Evolutionary conservation across 2,888 invertebrate species (phyloP).

Genomic region (Parascotia fuliginaria): DNA sequence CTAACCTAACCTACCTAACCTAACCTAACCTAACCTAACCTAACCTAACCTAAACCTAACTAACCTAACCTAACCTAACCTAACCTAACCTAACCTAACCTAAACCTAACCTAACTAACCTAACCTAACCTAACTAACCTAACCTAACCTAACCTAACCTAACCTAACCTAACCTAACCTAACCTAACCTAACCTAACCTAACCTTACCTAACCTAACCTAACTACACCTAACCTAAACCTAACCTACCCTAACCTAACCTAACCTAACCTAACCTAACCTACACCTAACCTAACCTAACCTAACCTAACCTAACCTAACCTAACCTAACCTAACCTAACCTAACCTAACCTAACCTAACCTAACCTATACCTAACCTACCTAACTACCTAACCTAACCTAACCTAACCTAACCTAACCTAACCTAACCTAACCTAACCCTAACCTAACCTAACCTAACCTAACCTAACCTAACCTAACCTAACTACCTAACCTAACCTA

Average conservation of each 20-base stretch:
- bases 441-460: too few relatives aligned
- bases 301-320: constrained; percentile 12
- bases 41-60: too few relatives aligned
- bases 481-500: too few relatives aligned
- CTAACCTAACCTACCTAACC: too few relatives aligned
- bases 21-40: too few relatives aligned
- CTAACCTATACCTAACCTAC: too few relatives aligned
- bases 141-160: constrained; percentile 13
- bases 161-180: constrained; percentile 13
- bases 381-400: too few relatives aligned
- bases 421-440: constrained; percentile 11
- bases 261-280: too few relatives aligned
- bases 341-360: constrained; percentile 12
- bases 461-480: constrained; percentile 12
- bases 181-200: constrained; percentile 13
- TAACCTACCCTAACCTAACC: too few relatives aligned
- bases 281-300: too few relatives aligned
- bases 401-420: constrained; percentile 11
- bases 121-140: constrained; percentile 13
- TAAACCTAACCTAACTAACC: constrained; percentile 11
- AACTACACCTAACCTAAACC: constrained; percentile 11
- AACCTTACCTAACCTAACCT: constrained; percentile 12
- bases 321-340: constrained; percentile 10
- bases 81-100: too few relatives aligned
- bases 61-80: constrained; percentile 13